Percentiles rank a stretch among this genome's conserved stretches.
Evolutionary conservation across 30 jellyfish, hydroid and myxozoan species (phyloP).

Genomic region (Pseudorhiza aurosa): DNA sequence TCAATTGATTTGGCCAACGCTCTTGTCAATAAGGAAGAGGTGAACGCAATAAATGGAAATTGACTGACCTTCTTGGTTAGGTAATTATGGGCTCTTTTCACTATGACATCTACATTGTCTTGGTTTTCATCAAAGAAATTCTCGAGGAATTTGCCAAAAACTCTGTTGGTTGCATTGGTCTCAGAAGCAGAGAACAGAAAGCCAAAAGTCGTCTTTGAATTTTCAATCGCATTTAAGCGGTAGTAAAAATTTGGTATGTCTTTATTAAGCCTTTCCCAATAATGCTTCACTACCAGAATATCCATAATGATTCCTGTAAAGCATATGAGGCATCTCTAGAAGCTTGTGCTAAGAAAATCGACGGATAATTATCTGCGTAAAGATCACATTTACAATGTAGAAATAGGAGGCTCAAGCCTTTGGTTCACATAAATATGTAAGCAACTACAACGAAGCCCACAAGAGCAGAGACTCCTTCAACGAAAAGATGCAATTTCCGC

Average conservation of each 20-base stretch:
- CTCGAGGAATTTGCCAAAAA: conserved; percentile 25
- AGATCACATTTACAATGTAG: too few species aligned
- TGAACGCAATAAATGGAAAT: too few species aligned
- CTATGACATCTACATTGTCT: conserved; percentile 47
- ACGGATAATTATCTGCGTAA: background rate
- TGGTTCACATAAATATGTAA: too few species aligned
- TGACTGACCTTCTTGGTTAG: background rate
- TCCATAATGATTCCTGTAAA: conserved; percentile 43
- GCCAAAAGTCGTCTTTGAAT: conserved; percentile 51
- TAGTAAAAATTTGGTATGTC: conserved; percentile 21
- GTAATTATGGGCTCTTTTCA: conserved; percentile 13
- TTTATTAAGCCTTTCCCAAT: conserved; percentile 13
- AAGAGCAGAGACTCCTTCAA: too few species aligned
- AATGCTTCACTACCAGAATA: conserved; percentile 29
- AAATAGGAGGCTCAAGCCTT: too few species aligned
- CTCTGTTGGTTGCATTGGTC: conserved; percentile 22
- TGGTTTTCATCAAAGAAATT: conserved; percentile 36
- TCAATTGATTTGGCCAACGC: too few species aligned
- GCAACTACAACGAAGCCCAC: too few species aligned
- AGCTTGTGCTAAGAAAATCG: background rate
- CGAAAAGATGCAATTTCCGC: too few species aligned
- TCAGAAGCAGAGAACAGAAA: conserved; percentile 20
- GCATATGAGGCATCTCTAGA: too few species aligned
- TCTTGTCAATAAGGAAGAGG: too few species aligned
- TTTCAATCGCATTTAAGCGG: conserved; percentile 41